A percentile compares a stretch with the other conserved stretches of the same genome.
Conservation (phyloP, 2,888 invertebrate species). For the Stenotaenia linearis region DNA sequence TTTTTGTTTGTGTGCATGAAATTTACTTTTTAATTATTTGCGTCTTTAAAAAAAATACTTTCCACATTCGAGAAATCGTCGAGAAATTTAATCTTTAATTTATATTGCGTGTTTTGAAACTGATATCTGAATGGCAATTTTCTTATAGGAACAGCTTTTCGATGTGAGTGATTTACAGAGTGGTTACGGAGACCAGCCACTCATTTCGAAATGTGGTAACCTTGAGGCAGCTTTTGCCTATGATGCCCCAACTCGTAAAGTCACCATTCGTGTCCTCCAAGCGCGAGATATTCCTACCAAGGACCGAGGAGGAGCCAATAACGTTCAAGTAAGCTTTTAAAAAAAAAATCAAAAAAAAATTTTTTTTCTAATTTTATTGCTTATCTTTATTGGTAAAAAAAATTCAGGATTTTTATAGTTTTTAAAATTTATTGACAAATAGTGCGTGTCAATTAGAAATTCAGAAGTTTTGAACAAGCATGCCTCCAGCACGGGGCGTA, state of each 20-base stretch:
- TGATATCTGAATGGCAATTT: not conserved
- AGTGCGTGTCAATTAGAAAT: constrained; percentile 20
- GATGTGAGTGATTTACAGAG: constrained; percentile 49
- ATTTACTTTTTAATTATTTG: too few relatives aligned
- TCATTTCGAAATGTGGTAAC: constrained; percentile 62
- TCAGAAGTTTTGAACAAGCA: not conserved
- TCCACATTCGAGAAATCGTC: too few relatives aligned
- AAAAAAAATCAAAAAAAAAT: not conserved
- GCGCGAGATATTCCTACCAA: constrained; percentile 72
- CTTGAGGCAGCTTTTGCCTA: constrained; percentile 83
- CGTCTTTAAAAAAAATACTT: too few relatives aligned
- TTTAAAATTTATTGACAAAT: not conserved
- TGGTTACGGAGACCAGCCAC: constrained; percentile 42
- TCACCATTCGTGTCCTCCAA: constrained; percentile 87
- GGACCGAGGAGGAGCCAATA: constrained; percentile 61
- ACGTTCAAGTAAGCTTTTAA: constrained; percentile 56
- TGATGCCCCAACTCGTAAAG: constrained; percentile 82
- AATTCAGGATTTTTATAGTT: constrained; percentile 32
- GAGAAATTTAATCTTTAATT: too few relatives aligned
- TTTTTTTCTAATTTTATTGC: not conserved
- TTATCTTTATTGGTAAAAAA: not conserved
- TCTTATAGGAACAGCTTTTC: constrained; percentile 47
- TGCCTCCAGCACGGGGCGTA: not conserved
- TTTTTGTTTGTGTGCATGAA: too few relatives aligned
- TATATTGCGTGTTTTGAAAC: too few relatives aligned